These are phyloP conservation scores for human DNA, from an alignment of 2,113 vertebrate genomes.

Conservation along the genomic window GRCh38 chr6:91979001-91979500, in stretches of 20 bases:
- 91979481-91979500: neutral
- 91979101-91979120: neutral
- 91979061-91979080: neutral
- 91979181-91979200: neutral
- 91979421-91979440: neutral
- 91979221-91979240: neutral
- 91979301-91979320: neutral
- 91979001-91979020: neutral
- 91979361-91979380: neutral
- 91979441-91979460: neutral
- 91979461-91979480: neutral
- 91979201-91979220: neutral
- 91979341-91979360: neutral
- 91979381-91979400: neutral
- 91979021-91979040: neutral
- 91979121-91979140: neutral
- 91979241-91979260: neutral
- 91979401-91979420: neutral
- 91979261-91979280: neutral
- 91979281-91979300: neutral
- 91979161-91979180: neutral
- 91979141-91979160: neutral
- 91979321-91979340: neutral
- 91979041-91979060: neutral
- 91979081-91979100: neutral